Evolutionary conservation across 30 jellyfish, hydroid and myxozoan species (phyloP).

Genomic region (Cassiopea xamachana): DNA sequence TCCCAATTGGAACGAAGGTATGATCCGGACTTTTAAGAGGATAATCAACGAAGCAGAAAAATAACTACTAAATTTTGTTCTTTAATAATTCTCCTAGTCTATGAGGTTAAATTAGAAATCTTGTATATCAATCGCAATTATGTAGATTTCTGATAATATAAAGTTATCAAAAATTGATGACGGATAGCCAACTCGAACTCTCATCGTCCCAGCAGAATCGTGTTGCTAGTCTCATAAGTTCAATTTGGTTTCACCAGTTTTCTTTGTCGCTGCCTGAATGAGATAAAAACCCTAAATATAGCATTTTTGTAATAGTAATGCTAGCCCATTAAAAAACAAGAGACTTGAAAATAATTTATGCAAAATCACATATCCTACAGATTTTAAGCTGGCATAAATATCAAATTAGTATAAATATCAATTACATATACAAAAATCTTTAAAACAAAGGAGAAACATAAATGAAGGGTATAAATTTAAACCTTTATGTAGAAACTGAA

Average conservation of each 20-base stretch:
- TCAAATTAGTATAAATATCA: too few relatives aligned
- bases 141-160: not conserved
- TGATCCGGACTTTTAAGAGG: too few relatives aligned
- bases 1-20: too few relatives aligned
- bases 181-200: not conserved
- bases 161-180: slow-evolving; percentile 3
- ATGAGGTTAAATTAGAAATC: not conserved
- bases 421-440: too few relatives aligned
- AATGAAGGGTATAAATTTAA: too few relatives aligned
- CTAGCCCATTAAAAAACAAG: too few relatives aligned
- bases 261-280: slow-evolving; percentile 67
- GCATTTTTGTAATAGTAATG: too few relatives aligned
- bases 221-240: not conserved
- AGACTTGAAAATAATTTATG: too few relatives aligned
- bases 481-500: not conserved
- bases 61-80: not conserved
- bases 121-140: not conserved
- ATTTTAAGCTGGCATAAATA: too few relatives aligned
- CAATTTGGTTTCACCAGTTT: slow-evolving; percentile 49
- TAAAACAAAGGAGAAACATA: too few relatives aligned
- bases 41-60: too few relatives aligned
- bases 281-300: not conserved
- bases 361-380: too few relatives aligned
- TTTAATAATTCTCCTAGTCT: not conserved
- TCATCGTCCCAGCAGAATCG: not conserved